Evolutionary conservation across 2,888 invertebrate genomes (phyloP).

Genomic region (Cephalotes varians): DNA sequence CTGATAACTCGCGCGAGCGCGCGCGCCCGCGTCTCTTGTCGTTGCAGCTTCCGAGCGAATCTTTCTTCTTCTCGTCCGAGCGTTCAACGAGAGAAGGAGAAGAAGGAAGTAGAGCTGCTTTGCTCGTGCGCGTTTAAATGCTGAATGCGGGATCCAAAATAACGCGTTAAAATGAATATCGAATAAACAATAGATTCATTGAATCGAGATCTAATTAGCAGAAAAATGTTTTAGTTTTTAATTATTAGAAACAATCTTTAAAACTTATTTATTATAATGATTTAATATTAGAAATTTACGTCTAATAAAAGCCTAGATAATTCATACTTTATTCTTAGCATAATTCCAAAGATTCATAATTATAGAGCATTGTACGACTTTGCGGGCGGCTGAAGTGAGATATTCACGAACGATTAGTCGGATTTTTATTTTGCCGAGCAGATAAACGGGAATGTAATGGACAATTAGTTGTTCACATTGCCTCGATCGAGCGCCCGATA

Average conservation of each 20-base stretch:
- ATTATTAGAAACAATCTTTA: not conserved
- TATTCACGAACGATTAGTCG: slow-evolving; percentile 36
- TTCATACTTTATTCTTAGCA: not conserved
- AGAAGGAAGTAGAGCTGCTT: not conserved
- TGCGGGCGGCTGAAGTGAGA: not conserved
- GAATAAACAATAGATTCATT: not conserved
- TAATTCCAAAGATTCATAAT: not conserved
- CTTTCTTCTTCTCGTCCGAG: slow-evolving; percentile 44
- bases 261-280: not conserved
- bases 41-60: slow-evolving; percentile 70
- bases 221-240: not conserved
- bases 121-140: not conserved
- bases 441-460: slow-evolving; percentile 68
- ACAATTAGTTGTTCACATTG: slow-evolving; percentile 67
- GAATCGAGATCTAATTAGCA: not conserved
- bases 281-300: not conserved
- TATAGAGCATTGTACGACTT: not conserved
- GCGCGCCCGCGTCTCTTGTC: slow-evolving; percentile 61
- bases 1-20: slow-evolving; percentile 67
- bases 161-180: not conserved
- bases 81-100: not conserved
- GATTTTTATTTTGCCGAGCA: slow-evolving; percentile 64
- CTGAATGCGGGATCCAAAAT: not conserved
- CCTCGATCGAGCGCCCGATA: slow-evolving; percentile 67
- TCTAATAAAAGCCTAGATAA: too few relatives aligned